Percentiles rank a stretch among this genome's conserved stretches.
These are phyloP conservation scores for Drosophila nr. perissopoda DNA, from an alignment of 2,888 invertebrate genomes.

Conservation along the genomic window DNA sequence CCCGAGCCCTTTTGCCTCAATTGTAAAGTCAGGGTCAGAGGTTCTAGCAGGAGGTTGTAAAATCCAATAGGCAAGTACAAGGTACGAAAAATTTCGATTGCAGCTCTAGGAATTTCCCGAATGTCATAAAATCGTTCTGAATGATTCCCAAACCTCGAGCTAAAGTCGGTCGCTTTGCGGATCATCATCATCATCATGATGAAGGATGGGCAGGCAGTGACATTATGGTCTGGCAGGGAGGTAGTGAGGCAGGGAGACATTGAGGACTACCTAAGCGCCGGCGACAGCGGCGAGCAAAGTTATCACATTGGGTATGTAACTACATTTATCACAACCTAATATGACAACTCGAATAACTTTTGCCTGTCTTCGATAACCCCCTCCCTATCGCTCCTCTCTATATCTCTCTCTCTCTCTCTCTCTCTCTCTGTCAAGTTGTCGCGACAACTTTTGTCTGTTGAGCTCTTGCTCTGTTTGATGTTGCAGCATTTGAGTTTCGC, in stretches of 20 bases:
- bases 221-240: constrained; percentile 12
- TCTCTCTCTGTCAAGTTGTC: background rate
- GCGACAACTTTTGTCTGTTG: constrained; percentile 5
- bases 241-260: background rate
- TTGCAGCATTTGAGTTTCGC: constrained; percentile 75
- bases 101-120: constrained; percentile 64
- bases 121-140: constrained; percentile 62
- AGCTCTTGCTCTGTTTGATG: constrained; percentile 13
- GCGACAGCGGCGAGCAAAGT: constrained; percentile 64
- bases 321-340: constrained; percentile 83
- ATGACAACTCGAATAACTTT: constrained; percentile 82
- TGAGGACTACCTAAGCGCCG: constrained; percentile 48
- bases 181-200: constrained; percentile 37
- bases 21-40: constrained; percentile 56
- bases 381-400: background rate
- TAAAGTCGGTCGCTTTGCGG: constrained; percentile 10
- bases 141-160: constrained; percentile 44
- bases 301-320: constrained; percentile 82
- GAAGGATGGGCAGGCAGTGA: constrained; percentile 2
- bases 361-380: constrained; percentile 42
- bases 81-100: constrained; percentile 14
- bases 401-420: background rate
- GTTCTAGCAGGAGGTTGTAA: constrained; percentile 11
- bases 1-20: constrained; percentile 5
- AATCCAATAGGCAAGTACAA: background rate